Evolutionary conservation across 1,140 invertebrate genomes (phyloP).

Genomic region (Scaptomyza montana): DNA sequence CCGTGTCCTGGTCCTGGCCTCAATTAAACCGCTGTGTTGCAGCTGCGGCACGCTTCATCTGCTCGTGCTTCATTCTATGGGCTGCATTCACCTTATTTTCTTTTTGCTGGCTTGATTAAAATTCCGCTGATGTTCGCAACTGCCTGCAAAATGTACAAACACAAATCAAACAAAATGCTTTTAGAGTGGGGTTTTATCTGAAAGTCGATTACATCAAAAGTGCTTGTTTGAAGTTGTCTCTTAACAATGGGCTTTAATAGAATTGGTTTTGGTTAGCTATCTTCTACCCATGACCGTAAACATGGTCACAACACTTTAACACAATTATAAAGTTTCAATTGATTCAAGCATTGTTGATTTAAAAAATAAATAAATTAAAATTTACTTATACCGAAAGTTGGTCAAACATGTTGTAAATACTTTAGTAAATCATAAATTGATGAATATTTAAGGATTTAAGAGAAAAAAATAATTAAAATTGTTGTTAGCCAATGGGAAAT

Average conservation of each 20-base stretch:
- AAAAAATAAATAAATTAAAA: no score
- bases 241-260: background rate
- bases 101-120: slow-evolving; percentile 53
- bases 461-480: background rate
- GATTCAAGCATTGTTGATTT: background rate
- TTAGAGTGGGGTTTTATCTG: slow-evolving; percentile 19
- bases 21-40: slow-evolving; percentile 59
- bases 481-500: background rate
- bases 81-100: slow-evolving; percentile 1
- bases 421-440: no score
- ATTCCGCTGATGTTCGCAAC: slow-evolving; percentile 33
- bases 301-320: background rate
- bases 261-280: background rate
- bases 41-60: slow-evolving; percentile 27
- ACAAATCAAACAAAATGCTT: slow-evolving; percentile 26
- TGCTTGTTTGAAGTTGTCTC: slow-evolving; percentile 8
- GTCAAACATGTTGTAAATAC: no score
- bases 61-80: slow-evolving; percentile 57
- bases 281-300: background rate
- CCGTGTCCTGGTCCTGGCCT: slow-evolving; percentile 45
- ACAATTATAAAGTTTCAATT: background rate
- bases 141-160: slow-evolving; percentile 33
- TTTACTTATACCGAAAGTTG: background rate
- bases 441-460: background rate
- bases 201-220: slow-evolving; percentile 6